A percentile compares a stretch with the other conserved stretches of the same genome.
These are phyloP conservation scores for Archaeoteleia sp. DNA, from an alignment of 2,888 invertebrate species.

Conservation along the genomic window DNA sequence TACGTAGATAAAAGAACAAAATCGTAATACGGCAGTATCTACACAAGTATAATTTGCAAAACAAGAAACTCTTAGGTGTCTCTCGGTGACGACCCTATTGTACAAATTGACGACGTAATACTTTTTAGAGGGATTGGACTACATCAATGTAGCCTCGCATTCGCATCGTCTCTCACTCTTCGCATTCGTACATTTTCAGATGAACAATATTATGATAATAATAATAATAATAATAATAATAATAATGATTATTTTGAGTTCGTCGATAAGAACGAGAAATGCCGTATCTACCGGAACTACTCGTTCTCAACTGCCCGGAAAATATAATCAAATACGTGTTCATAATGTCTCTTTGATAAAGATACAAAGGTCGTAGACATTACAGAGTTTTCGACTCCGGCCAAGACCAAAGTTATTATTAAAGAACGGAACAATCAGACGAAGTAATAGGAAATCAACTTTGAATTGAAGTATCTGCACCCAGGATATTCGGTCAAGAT, in stretches of 20 bases:
- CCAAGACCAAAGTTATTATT: too few relatives aligned
- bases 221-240: constrained; percentile 18
- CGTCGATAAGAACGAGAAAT: too few relatives aligned
- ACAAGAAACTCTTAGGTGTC: constrained; percentile 55
- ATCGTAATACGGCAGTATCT: constrained; percentile 55
- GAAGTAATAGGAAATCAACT: too few relatives aligned
- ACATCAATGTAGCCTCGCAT: constrained; percentile 47
- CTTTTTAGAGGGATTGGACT: constrained; percentile 68
- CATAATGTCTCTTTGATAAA: too few relatives aligned
- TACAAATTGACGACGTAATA: constrained; percentile 72
- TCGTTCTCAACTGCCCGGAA: too few relatives aligned
- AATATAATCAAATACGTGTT: too few relatives aligned
- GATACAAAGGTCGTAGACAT: too few relatives aligned
- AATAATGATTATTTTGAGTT: constrained; percentile 1
- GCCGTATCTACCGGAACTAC: too few relatives aligned
- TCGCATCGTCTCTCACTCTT: constrained; percentile 30
- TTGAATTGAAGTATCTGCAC: too few relatives aligned
- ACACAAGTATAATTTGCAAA: constrained; percentile 68
- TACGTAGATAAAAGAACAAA: constrained; percentile 22
- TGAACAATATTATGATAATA: constrained; percentile 35
- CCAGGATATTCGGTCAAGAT: too few relatives aligned
- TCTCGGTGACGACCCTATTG: constrained; percentile 63
- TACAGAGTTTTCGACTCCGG: too few relatives aligned
- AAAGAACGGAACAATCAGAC: too few relatives aligned
- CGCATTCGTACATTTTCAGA: constrained; percentile 30